Evolutionary conservation across 2,113 vertebrate species (phyloP).

Genomic region (Vombatus ursinus): DNA sequence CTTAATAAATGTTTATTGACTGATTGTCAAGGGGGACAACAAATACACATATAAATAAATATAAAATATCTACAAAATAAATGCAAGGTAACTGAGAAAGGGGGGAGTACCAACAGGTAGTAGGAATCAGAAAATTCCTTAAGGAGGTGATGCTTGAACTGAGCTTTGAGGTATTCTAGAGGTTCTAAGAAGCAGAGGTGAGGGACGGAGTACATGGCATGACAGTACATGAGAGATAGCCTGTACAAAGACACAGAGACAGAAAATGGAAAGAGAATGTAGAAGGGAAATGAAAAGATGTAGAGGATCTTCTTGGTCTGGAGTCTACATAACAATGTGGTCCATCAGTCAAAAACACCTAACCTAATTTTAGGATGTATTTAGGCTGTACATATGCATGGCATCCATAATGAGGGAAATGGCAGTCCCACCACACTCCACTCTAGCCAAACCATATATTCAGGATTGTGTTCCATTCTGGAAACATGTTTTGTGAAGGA

Average conservation of each 20-base stretch:
- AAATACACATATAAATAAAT: background rate
- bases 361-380: background rate
- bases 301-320: background rate
- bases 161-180: background rate
- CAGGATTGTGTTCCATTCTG: background rate
- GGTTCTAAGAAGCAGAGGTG: background rate
- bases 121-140: background rate
- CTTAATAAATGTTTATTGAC: background rate
- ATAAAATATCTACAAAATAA: background rate
- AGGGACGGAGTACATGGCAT: background rate
- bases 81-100: background rate
- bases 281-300: background rate
- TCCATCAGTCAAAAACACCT: background rate
- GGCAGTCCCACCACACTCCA: background rate
- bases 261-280: background rate
- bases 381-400: background rate
- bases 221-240: background rate
- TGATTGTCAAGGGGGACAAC: background rate
- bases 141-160: background rate
- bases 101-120: background rate
- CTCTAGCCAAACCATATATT: background rate
- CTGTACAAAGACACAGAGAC: background rate
- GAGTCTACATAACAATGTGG: background rate
- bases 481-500: background rate
- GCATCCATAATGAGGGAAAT: background rate